These are phyloP conservation scores for Aspidoscelis tigris DNA, from an alignment of 2,113 vertebrate genomes.

Conservation along the genomic window DNA sequence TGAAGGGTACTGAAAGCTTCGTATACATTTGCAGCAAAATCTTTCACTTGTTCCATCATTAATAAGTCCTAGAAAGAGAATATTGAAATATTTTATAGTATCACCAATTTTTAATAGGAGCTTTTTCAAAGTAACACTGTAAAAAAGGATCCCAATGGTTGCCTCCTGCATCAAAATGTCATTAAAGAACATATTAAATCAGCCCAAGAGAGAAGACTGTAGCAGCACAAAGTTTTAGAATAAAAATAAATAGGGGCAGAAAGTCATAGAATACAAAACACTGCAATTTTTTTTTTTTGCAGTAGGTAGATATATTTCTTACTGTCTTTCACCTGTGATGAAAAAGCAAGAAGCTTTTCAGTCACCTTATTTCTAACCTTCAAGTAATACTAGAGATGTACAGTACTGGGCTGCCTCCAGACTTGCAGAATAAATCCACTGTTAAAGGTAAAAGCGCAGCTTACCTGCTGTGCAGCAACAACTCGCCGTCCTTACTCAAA, in stretches of 20 bases:
- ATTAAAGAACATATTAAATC: not conserved
- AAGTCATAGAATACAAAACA: not conserved
- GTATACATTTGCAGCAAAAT: conserved; percentile 96
- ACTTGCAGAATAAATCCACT: too few species aligned
- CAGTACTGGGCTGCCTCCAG: too few species aligned
- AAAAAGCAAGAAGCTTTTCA: not conserved
- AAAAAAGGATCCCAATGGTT: not conserved
- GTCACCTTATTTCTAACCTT: not conserved
- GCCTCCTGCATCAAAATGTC: not conserved
- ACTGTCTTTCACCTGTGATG: not conserved
- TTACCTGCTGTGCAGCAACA: too few species aligned
- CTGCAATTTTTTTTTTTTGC: too few species aligned
- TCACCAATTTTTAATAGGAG: not conserved
- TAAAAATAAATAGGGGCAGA: not conserved
- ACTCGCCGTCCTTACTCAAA: too few species aligned
- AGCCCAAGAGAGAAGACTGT: not conserved
- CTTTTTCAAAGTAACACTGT: not conserved
- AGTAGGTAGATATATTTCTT: too few species aligned
- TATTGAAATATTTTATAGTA: conserved; percentile 27
- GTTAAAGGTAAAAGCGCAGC: too few species aligned
- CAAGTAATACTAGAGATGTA: not conserved
- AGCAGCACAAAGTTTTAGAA: not conserved
- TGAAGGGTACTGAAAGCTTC: conserved; percentile 94
- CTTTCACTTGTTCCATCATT: conserved; percentile 94
- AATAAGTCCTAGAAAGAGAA: conserved; percentile 85